phyloP scores from a whole-genome alignment of 2,797 vertebrate genomes.

The Schizopygopsis pylzovi region DNA sequence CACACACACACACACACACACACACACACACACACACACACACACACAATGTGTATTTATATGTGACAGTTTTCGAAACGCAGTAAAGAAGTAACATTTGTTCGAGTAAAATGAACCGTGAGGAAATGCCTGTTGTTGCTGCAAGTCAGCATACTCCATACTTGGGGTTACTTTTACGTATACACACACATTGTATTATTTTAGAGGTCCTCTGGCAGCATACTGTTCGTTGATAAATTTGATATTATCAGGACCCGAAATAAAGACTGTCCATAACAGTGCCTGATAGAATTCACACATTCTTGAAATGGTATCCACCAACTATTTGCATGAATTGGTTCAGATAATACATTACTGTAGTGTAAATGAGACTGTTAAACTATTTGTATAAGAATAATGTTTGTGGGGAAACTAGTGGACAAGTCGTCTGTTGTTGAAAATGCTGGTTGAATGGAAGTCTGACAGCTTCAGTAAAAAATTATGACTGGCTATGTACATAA shows the following conservation, averaged over 20 bases:
- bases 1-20: too few species aligned
- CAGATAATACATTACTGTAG: background rate
- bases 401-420: background rate
- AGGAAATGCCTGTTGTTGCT: slow-evolving; percentile 30
- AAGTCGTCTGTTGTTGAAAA: background rate
- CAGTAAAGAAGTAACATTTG: background rate
- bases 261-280: slow-evolving; percentile 64
- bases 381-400: background rate
- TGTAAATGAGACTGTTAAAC: background rate
- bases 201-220: background rate
- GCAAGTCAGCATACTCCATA: slow-evolving; percentile 6
- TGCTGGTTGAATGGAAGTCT: background rate
- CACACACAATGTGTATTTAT: background rate
- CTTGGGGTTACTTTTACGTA: background rate
- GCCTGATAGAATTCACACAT: slow-evolving; percentile 50
- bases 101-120: slow-evolving; percentile 6
- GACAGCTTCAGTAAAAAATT: background rate
- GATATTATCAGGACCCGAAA: slow-evolving; percentile 54
- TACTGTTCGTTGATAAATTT: slow-evolving; percentile 10
- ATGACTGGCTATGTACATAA: background rate
- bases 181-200: background rate
- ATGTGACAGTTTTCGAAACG: background rate
- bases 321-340: background rate
- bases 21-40: too few species aligned
- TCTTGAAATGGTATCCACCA: background rate